Base-by-base conservation (phyloP, 2,888 invertebrate genomes). In the Amorpha juglandis region DNA sequence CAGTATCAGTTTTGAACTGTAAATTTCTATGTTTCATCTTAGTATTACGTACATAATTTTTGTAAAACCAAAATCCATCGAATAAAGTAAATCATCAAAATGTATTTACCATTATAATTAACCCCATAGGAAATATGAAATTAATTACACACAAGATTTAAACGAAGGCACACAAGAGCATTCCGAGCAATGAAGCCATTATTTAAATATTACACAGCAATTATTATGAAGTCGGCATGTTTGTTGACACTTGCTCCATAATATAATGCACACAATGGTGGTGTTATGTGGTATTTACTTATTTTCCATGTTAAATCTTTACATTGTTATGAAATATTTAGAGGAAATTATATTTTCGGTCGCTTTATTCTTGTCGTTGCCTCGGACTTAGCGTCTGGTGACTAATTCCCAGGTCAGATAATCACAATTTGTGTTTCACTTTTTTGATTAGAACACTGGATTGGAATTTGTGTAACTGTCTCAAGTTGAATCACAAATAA, bases 191-290 rank as follows among this genome's bases (percentile, higher is more conserved):
- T 58, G 58, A 58, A 58, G 19, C 42, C 42, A 42, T 58, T 58
- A 42, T 58, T 42, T 42, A 58, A 58, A 12, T 38, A 19, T 19
- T 12, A 42, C 38, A 19, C 38, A 38, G 19, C 42, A 42, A 58
- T 58, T 58, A 58, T 58, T 58, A 42, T 42, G 58, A 58, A 58
- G 58, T 58, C 58, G 58, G 55, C 11, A 8, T 33, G 19, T 42
- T 1, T 19, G 42, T 35, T 66, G 66, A 50, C 66, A 58, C 27
- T 52, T 21, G 19, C 12, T 16, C 58, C 38, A 12, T 42, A 42
- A 8, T 50, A 33, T 27, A 52, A 52, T 33, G 38, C 19, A 9
- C 11, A 55, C 58, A 42, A 42, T 55, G 16, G 11, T 11, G 50
- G 42, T 38, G 52, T 52, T 52, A 52, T 52, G 12, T 58, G 38